Percentiles rank a stretch among this genome's conserved stretches.
These are phyloP conservation scores for Scelioninae gen. 1 DNA, from an alignment of 2,888 invertebrate species.

Conservation along the genomic window DNA sequence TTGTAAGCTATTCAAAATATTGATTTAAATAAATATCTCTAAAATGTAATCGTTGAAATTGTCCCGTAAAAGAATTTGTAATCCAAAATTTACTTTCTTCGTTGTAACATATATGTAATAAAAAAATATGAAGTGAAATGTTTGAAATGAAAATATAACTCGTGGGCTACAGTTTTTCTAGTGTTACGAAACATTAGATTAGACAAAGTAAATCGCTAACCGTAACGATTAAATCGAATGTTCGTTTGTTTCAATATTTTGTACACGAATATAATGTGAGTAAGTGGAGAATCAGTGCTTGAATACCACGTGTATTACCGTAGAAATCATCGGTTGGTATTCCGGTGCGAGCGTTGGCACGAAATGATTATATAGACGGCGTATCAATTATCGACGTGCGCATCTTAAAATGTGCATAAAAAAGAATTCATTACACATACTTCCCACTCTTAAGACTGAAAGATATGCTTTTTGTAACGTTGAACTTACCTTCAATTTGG, in stretches of 20 bases:
- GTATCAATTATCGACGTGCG: slow-evolving; percentile 17
- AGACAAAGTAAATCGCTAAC: slow-evolving; percentile 23
- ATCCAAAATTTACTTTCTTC: slow-evolving; percentile 30
- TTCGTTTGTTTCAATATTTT: slow-evolving; percentile 57
- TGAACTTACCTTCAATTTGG: slow-evolving; percentile 47
- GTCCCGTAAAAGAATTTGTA: slow-evolving; percentile 22
- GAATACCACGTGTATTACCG: slow-evolving; percentile 38
- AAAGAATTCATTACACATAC: slow-evolving; percentile 56
- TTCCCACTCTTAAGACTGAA: slow-evolving; percentile 69
- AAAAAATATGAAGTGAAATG: slow-evolving; percentile 28
- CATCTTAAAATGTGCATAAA: slow-evolving; percentile 20
- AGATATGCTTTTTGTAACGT: slow-evolving; percentile 61
- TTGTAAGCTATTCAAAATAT: slow-evolving; percentile 43
- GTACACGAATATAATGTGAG: slow-evolving; percentile 35
- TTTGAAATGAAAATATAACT: slow-evolving; percentile 31
- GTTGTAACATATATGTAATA: slow-evolving; percentile 37
- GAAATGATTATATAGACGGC: slow-evolving; percentile 22
- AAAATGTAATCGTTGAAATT: slow-evolving; percentile 29
- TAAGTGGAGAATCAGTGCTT: slow-evolving; percentile 34
- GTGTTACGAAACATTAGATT: slow-evolving; percentile 49
- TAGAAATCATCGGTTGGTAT: slow-evolving; percentile 22
- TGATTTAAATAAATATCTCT: slow-evolving; percentile 28
- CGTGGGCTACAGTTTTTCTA: slow-evolving; percentile 7
- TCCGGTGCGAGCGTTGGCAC: slow-evolving; percentile 20
- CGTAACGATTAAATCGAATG: slow-evolving; percentile 24